Percentiles rank a stretch among this genome's conserved stretches.
Evolutionary conservation across 2,888 invertebrate species (phyloP).

Genomic region (Morpho achilles): DNA sequence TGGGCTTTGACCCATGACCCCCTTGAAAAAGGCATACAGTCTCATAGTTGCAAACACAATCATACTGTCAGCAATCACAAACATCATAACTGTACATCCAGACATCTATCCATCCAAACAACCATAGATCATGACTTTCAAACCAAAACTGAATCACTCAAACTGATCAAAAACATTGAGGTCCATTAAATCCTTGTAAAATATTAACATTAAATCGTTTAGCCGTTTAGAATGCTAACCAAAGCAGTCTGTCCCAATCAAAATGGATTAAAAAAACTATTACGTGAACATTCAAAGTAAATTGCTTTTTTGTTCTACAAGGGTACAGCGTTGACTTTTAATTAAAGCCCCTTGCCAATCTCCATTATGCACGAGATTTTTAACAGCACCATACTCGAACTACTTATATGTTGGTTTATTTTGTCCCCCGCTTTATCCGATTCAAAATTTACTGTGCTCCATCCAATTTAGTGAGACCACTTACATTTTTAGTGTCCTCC

Average conservation of each 20-base stretch:
- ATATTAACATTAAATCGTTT: slow-evolving; percentile 11
- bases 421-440: slow-evolving; percentile 10
- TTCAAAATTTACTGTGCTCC: slow-evolving; percentile 10
- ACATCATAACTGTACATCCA: no score
- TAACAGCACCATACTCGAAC: slow-evolving; percentile 46
- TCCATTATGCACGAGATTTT: slow-evolving; percentile 66
- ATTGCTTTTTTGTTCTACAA: slow-evolving; percentile 60
- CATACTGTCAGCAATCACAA: no score
- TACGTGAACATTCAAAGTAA: slow-evolving; percentile 53
- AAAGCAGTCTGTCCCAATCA: slow-evolving; percentile 20
- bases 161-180: slow-evolving; percentile 9
- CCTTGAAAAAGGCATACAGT: no score
- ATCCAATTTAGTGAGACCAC: slow-evolving; percentile 6
- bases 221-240: slow-evolving; percentile 12
- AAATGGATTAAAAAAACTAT: slow-evolving; percentile 30
- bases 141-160: background rate
- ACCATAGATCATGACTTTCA: no score
- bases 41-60: no score
- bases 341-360: slow-evolving; percentile 67
- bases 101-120: background rate
- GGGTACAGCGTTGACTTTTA: slow-evolving; percentile 65
- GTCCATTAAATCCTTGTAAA: slow-evolving; percentile 8
- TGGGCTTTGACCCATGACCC: no score
- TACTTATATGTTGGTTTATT: slow-evolving; percentile 23
- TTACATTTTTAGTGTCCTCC: background rate